Evolutionary conservation across 2,888 invertebrate genomes (phyloP).

Genomic region (Luperina nickerlii): DNA sequence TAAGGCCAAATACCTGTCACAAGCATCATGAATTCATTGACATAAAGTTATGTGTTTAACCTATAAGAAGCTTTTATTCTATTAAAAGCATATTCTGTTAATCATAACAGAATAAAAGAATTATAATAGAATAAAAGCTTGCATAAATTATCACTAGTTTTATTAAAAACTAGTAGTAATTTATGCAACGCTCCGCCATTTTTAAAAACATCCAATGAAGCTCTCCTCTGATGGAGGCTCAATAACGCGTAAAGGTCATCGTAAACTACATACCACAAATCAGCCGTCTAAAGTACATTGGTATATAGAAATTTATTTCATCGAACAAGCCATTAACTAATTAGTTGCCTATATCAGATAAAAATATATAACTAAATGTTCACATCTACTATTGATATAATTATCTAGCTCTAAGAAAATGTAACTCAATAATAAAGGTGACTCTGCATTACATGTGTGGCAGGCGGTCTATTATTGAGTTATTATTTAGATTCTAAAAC

Average conservation of each 20-base stretch:
- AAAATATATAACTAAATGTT: conserved; percentile 38
- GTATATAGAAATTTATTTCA: conserved; percentile 39
- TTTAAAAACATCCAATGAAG: neutral
- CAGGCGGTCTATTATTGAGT: conserved; percentile 41
- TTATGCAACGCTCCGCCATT: neutral
- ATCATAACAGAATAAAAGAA: too few species aligned
- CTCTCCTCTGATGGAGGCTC: neutral
- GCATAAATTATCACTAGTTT: too few species aligned
- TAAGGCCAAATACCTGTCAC: conserved; percentile 29
- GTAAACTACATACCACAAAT: neutral
- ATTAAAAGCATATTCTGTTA: neutral
- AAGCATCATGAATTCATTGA: conserved; percentile 56
- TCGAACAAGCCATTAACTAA: conserved; percentile 41
- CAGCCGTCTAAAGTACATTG: conserved; percentile 4
- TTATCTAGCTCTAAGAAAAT: conserved; percentile 45
- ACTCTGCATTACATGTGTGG: conserved; percentile 12
- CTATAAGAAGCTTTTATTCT: neutral
- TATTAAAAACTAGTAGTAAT: neutral
- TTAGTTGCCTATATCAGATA: conserved; percentile 26
- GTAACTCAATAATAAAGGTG: conserved; percentile 47
- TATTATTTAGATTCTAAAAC: conserved; percentile 31
- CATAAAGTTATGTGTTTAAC: conserved; percentile 12
- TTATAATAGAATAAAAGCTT: too few species aligned
- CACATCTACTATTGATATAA: conserved; percentile 59
- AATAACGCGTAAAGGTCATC: neutral